Percentiles rank a stretch among this genome's conserved stretches.
phyloP scores from a whole-genome alignment of 2,797 vertebrate species.

The Clarias laeviceps region DNA sequence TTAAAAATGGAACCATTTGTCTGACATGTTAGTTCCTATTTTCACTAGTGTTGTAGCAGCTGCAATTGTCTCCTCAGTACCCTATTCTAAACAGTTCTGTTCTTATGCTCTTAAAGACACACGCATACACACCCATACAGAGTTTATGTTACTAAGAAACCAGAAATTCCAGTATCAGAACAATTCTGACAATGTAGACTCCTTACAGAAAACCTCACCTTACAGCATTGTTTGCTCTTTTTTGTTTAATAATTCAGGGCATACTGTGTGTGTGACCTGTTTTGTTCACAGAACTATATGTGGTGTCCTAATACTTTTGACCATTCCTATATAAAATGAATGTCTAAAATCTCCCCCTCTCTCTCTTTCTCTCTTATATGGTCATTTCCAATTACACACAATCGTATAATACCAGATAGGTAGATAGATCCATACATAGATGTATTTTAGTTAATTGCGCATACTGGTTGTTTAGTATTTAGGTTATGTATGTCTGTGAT shows the following conservation, averaged over 20 bases:
- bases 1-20: not conserved
- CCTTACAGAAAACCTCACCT: not conserved
- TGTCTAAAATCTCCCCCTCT: too few relatives aligned
- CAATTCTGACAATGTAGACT: not conserved
- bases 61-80: not conserved
- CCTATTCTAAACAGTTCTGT: not conserved
- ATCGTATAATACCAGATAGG: not conserved
- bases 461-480: too few relatives aligned
- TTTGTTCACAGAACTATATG: too few relatives aligned
- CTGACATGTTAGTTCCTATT: not conserved
- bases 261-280: too few relatives aligned
- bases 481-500: too few relatives aligned
- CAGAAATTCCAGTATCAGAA: not conserved
- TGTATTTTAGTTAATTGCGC: not conserved
- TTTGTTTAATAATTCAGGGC: not conserved
- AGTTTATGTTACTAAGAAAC: not conserved
- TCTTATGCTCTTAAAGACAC: not conserved
- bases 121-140: not conserved
- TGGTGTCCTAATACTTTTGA: too few relatives aligned
- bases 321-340: too few relatives aligned
- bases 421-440: not conserved
- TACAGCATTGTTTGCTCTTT: not conserved
- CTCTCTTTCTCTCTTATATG: too few relatives aligned
- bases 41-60: not conserved
- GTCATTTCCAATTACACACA: too few relatives aligned